phyloP scores from a whole-genome alignment of 2,797 vertebrate species.

The Sus cebifrons region DNA sequence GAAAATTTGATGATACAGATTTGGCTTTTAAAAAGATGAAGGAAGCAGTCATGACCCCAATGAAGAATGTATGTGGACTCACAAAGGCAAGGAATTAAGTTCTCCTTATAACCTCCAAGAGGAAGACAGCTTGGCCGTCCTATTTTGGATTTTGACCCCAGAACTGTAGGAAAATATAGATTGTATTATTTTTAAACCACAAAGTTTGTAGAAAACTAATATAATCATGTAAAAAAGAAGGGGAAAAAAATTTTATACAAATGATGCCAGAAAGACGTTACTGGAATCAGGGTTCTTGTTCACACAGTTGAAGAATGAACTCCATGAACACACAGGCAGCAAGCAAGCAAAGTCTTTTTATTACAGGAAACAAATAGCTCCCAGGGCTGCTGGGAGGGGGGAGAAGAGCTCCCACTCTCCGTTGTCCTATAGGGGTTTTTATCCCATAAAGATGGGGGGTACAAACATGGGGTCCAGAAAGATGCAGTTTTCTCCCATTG shows the following conservation, averaged over 20 bases:
- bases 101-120: neutral
- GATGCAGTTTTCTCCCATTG: no score
- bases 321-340: no score
- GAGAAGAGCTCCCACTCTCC: no score
- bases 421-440: no score
- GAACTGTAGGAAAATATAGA: neutral
- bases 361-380: no score
- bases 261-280: no score
- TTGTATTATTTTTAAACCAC: neutral
- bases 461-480: no score
- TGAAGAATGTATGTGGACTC: neutral
- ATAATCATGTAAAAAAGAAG: neutral
- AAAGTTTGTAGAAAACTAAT: neutral
- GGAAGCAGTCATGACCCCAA: neutral
- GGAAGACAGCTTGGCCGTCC: neutral
- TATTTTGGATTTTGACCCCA: neutral
- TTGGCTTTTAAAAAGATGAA: neutral
- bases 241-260: neutral
- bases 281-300: no score
- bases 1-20: neutral
- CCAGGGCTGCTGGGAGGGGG: no score
- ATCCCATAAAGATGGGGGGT: no score
- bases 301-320: no score
- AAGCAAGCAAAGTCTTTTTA: no score
- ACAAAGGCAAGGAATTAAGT: neutral